Base-by-base conservation (phyloP, 2,888 invertebrate genomes). In the Parnassius glacialis region DNA sequence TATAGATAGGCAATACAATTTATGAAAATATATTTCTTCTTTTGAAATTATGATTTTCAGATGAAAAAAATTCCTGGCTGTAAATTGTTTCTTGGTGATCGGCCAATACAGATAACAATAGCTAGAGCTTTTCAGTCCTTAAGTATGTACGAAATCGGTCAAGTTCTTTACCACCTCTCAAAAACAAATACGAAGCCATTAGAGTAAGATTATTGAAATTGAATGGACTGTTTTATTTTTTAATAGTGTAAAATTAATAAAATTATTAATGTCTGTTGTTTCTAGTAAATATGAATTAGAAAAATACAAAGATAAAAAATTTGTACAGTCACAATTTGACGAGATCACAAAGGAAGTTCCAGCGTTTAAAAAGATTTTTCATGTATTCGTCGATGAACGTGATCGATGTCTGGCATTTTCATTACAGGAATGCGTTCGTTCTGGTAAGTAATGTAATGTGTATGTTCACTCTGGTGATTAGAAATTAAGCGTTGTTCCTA, bases 1-100 rank as follows among this genome's bases (percentile, higher is more conserved):
- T 25, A 7, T 25, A 25, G 25, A 25, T 25, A 25, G 25, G 25
- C 34, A 7, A 34, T 34, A 34, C 5, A 34, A 34, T 34, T 13
- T 48, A n/a, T 13, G 10, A n/a, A 48, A 13, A 50, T 50, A 50
- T 20, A 10, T 10, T 16, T 20, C 16, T 20, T 10, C 25, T 9
- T 45, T 34, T 10, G 5, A 52, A 34, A 25, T 44, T 25, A 25
- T 44, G 9, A 54, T 59, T 81, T 83, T 42, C 75, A 91, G 91
- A 90, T 90, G 90, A 85, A 90, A 74, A 87, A 76, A 67, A 90
- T 91, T 61, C 90, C 91, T 50, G 90, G 90, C 10, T 91, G 91
- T 71, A 91, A 91, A 70, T 71, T 91, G 57, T 91, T 85, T 66
- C 81, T 91, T 12, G 91, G 91, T 16, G 91, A 91, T 67, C 79